Conservation (phyloP, 2,113 vertebrate species). For the Ivindomyrus marchei region DNA sequence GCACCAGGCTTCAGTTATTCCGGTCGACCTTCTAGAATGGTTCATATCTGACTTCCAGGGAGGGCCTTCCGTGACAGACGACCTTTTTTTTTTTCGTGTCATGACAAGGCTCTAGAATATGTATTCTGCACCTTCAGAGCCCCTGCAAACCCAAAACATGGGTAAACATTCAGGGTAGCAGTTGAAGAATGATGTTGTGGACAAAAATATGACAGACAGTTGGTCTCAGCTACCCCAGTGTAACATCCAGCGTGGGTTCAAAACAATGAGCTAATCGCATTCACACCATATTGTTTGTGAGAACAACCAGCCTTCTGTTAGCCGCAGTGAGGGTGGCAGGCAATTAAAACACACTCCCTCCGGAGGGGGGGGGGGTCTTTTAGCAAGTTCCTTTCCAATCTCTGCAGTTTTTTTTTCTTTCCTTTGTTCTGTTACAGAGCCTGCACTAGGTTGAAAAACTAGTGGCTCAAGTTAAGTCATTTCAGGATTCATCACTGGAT, state of each 20-base stretch:
- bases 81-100: neutral
- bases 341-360: neutral
- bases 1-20: neutral
- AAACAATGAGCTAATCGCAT: neutral
- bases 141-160: neutral
- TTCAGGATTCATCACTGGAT: neutral
- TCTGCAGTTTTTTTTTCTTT: neutral
- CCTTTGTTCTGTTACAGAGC: neutral
- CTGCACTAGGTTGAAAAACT: neutral
- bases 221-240: neutral
- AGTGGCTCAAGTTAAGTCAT: neutral
- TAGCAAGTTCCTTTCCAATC: neutral
- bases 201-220: neutral
- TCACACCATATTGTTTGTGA: neutral
- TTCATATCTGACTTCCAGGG: neutral
- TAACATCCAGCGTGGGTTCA: neutral
- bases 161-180: neutral
- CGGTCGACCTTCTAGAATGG: neutral
- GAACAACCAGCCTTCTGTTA: neutral
- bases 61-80: neutral
- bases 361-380: neutral
- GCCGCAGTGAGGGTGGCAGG: neutral
- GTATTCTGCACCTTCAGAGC: neutral
- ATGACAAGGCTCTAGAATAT: neutral
- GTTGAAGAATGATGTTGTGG: neutral